Percentiles rank a stretch among this genome's conserved stretches.
Conservation (phyloP, 2,888 invertebrate genomes). For the Onthophagus sagittarius region DNA sequence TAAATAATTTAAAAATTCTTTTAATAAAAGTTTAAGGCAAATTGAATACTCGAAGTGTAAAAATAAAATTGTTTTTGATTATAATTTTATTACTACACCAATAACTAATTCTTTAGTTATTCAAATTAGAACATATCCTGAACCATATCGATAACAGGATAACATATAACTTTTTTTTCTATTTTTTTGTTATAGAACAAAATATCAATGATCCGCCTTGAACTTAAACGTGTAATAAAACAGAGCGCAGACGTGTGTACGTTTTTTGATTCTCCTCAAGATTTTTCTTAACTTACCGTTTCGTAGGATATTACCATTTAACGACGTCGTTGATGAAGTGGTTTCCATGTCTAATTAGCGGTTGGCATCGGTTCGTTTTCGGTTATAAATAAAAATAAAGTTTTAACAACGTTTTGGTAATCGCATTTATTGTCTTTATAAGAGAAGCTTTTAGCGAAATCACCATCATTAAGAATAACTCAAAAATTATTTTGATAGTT, state of each 20-base stretch:
- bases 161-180: background rate
- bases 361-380: background rate
- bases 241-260: background rate
- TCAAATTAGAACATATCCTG: background rate
- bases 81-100: too few relatives aligned
- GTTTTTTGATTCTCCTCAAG: background rate
- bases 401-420: too few relatives aligned
- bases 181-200: constrained; percentile 16
- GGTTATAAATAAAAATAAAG: too few relatives aligned
- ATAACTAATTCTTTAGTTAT: background rate
- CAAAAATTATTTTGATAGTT: too few relatives aligned
- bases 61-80: too few relatives aligned
- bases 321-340: background rate
- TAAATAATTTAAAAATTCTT: too few relatives aligned
- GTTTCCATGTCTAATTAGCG: constrained; percentile 6
- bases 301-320: background rate
- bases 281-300: background rate
- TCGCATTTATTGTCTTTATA: too few relatives aligned
- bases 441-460: too few relatives aligned
- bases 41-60: too few relatives aligned
- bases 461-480: too few relatives aligned
- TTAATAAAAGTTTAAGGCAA: too few relatives aligned
- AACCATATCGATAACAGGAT: background rate
- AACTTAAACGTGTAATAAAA: constrained; percentile 23
- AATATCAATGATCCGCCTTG: constrained; percentile 30